A percentile compares a stretch with the other conserved stretches of the same genome.
phyloP scores from a whole-genome alignment of 2,113 vertebrate genomes.

The Noctilio leporinus region DNA sequence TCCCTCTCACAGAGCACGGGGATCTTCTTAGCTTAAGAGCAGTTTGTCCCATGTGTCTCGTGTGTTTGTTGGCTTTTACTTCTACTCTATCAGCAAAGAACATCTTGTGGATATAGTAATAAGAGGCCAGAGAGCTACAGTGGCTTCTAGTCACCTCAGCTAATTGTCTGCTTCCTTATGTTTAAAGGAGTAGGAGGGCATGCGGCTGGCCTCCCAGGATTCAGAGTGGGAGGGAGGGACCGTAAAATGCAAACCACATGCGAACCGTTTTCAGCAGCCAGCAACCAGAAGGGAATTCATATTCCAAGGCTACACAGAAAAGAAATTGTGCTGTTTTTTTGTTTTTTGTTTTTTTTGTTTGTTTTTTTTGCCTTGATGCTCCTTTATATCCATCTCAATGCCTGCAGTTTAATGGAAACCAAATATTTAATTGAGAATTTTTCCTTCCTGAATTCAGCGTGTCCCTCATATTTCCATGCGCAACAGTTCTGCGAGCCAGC shows the following conservation, averaged over 20 bases:
- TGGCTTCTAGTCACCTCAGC: neutral
- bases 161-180: neutral
- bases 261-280: neutral
- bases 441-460: neutral
- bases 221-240: neutral
- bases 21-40: neutral
- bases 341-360: too few species aligned
- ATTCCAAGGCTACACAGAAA: neutral
- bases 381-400: neutral
- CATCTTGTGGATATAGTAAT: neutral
- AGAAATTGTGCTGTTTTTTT: neutral
- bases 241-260: neutral
- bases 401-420: neutral
- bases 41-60: neutral
- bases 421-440: neutral
- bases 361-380: neutral
- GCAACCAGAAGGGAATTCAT: neutral
- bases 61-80: neutral
- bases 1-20: neutral
- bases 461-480: neutral
- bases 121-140: neutral
- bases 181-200: neutral
- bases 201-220: neutral
- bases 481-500: neutral
- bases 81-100: neutral